Base-by-base conservation (phyloP, 2,888 invertebrate species). In the Netelia virgata region DNA sequence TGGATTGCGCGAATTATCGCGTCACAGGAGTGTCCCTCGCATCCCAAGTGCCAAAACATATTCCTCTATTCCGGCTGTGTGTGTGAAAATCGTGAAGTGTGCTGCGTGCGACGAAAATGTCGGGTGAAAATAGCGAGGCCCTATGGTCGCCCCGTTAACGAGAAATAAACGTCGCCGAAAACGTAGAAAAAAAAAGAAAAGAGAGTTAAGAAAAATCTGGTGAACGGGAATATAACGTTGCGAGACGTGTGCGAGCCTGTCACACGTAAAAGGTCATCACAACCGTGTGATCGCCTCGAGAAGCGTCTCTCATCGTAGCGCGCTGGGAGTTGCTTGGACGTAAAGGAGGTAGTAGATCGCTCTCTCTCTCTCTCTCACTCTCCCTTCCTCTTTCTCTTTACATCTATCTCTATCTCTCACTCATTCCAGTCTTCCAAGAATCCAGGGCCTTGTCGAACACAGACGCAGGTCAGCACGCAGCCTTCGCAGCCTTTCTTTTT, bases 251-350 rank as follows among this genome's bases (percentile, higher is more conserved):
- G 75, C 70, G 68, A 47, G 68, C 61, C 63, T 86, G 78, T 63
- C 70, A 76, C 43, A 59, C 74, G 86, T 68, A 77, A 86, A 89
- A 89, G 89, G 89, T 88, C 89, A 78, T 64, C 63, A 87, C 81
- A 83, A 85, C 61, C 83, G 86, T 84, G 85, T 70, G 80, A 78
- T 69, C 68, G 84, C 81, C 57, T 72, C 83, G 76, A 84, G 81
- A 77, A 77, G 83, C 74, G 82, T 77, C 77, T 82, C 77, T 23
- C 10, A 78, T 75, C 66, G 80, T 87, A 73, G 82, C 63, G 70
- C 53, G 55, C 74, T 84, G 61, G 69, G 82, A 70, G 68, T 83
- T 83, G 79, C 83, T 86, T 84, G 78, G 83, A 83, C 85, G 86
- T 86, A 82, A 86, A 75, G 53, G 73, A 41, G 59, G 78, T 50